Evolutionary conservation across 2,888 invertebrate species (phyloP).

Genomic region (Venustoraphidia nigricollis): DNA sequence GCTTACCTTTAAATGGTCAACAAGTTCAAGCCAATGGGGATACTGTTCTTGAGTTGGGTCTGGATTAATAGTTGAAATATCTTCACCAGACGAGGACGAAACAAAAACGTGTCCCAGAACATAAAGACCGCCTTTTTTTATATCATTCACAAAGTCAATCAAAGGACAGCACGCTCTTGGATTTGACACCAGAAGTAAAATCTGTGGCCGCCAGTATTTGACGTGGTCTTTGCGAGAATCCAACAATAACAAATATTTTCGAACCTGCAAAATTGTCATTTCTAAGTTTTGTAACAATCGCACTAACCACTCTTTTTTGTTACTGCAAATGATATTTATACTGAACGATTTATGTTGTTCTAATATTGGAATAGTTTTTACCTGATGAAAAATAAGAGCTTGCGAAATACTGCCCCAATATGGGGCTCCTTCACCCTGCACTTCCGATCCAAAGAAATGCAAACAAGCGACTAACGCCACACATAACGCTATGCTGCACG

Average conservation of each 20-base stretch:
- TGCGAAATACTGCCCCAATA: slow-evolving; percentile 97
- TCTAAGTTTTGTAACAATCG: too few species aligned
- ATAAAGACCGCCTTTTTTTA: slow-evolving; percentile 87
- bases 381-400: slow-evolving; percentile 98
- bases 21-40: slow-evolving; percentile 81
- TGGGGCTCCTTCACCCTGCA: slow-evolving; percentile 46
- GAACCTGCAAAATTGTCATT: slow-evolving; percentile 36
- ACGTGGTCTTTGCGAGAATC: slow-evolving; percentile 96
- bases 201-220: slow-evolving; percentile 98
- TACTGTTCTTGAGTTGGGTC: slow-evolving; percentile 67
- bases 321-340: too few species aligned
- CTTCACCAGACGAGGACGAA: slow-evolving; percentile 22
- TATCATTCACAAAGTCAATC: slow-evolving; percentile 93
- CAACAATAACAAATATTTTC: slow-evolving; percentile 89
- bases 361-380: slow-evolving; percentile 17
- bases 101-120: slow-evolving; percentile 75
- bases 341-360: too few species aligned
- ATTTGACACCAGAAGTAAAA: slow-evolving; percentile 80
- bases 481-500: slow-evolving; percentile 73
- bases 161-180: slow-evolving; percentile 82
- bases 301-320: too few species aligned
- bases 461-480: slow-evolving; percentile 72
- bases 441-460: slow-evolving; percentile 77
- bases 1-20: slow-evolving; percentile 78
- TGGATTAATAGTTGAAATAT: slow-evolving; percentile 19